Evolutionary conservation across 2,113 vertebrate genomes (phyloP).

Genomic region (Chaetodon auriga): DNA sequence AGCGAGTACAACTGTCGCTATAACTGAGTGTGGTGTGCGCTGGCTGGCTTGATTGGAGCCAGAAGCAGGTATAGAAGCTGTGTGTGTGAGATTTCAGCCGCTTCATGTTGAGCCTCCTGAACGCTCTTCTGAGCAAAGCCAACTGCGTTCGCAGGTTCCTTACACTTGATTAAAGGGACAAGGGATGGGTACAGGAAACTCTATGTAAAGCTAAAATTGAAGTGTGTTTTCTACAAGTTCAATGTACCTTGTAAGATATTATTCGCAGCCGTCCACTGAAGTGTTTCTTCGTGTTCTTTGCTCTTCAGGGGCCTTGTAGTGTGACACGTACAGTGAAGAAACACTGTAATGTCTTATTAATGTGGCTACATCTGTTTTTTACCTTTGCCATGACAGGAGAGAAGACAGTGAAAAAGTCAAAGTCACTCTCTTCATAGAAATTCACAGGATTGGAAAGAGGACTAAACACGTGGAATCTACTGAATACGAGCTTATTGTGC

Average conservation of each 20-base stretch:
- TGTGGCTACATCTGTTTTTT: conserved; percentile 42
- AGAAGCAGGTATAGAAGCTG: background rate
- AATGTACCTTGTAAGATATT: conserved; percentile 17
- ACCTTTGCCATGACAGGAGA: conserved; percentile 7
- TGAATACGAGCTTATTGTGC: background rate
- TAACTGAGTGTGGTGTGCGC: background rate
- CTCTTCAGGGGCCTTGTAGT: conserved; percentile 29
- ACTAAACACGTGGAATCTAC: background rate
- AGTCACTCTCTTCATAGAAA: background rate
- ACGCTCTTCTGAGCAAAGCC: background rate
- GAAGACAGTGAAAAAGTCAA: background rate
- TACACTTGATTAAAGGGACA: conserved; percentile 30
- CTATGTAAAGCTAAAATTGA: conserved; percentile 3
- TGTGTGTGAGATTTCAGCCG: conserved; percentile 1
- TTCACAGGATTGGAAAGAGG: background rate
- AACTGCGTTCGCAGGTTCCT: background rate
- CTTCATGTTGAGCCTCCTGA: background rate
- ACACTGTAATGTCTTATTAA: conserved; percentile 60
- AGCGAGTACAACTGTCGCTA: background rate
- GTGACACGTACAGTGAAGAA: background rate
- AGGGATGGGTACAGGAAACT: background rate
- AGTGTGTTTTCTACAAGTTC: conserved; percentile 6
- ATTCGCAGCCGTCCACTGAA: conserved; percentile 42
- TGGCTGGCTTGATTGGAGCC: background rate
- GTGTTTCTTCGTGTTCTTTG: conserved; percentile 41